A percentile compares a stretch with the other conserved stretches of the same genome.
Evolutionary conservation across 2,113 vertebrate species (phyloP).

Genomic region (Chitala chitala): DNA sequence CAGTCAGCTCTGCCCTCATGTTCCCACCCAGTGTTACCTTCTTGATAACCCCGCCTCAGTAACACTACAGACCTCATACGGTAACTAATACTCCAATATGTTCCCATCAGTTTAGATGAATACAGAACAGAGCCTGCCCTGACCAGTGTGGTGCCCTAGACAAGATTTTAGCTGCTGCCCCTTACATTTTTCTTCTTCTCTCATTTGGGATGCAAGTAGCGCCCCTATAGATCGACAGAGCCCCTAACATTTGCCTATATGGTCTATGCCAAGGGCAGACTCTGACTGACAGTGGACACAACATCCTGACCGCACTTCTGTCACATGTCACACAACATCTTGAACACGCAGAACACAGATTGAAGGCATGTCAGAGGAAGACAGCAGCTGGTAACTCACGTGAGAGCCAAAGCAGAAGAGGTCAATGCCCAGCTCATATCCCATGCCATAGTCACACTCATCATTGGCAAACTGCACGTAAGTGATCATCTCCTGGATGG

Average conservation of each 20-base stretch:
- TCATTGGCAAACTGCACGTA: constrained; percentile 97
- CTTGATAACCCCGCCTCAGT: too few relatives aligned
- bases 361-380: not conserved
- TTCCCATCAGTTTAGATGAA: too few relatives aligned
- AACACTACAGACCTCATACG: too few relatives aligned
- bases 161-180: too few relatives aligned
- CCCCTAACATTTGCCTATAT: not conserved
- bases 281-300: not conserved
- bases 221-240: too few relatives aligned
- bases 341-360: not conserved
- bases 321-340: not conserved
- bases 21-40: too few relatives aligned
- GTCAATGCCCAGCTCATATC: constrained; percentile 87
- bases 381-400: constrained; percentile 63
- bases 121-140: too few relatives aligned
- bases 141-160: too few relatives aligned
- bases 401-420: constrained; percentile 92
- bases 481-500: constrained; percentile 90
- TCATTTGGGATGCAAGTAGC: too few relatives aligned
- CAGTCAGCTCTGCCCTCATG: not conserved
- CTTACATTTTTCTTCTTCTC: too few relatives aligned
- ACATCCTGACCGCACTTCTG: not conserved
- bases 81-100: too few relatives aligned
- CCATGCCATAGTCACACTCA: constrained; percentile 98
- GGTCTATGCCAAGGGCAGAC: not conserved